Conservation (phyloP, 2,113 vertebrate species). For the Jaculus jaculus region DNA sequence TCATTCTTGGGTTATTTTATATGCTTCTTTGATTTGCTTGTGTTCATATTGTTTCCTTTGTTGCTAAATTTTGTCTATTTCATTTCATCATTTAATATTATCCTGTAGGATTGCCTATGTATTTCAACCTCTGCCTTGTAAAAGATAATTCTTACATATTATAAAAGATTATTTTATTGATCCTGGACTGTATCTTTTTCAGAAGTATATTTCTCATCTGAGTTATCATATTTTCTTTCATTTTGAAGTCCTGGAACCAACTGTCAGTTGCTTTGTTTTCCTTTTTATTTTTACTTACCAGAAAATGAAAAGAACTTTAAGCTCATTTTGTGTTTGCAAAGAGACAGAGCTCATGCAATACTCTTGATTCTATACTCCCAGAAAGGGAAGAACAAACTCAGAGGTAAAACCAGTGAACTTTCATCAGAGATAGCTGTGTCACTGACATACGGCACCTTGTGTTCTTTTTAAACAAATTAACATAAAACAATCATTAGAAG, state of each 20-base stretch:
- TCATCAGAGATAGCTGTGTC: no score
- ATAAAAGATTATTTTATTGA: not conserved
- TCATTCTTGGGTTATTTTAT: not conserved
- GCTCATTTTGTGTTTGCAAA: no score
- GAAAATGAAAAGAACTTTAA: not conserved
- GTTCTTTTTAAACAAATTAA: no score
- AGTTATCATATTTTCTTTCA: not conserved
- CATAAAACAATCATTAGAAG: no score
- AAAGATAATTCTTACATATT: no score
- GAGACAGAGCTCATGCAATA: no score
- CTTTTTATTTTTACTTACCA: not conserved
- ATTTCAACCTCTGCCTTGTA: no score
- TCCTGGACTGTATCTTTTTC: not conserved
- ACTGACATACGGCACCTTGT: no score
- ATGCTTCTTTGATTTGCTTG: not conserved
- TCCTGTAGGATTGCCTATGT: no score
- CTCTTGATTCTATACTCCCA: not conserved
- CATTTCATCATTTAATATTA: not conserved
- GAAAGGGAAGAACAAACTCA: not conserved
- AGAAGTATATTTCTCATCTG: not conserved
- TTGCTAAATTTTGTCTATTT: not conserved
- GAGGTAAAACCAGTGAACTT: no score
- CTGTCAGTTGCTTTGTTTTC: no score
- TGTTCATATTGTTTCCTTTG: not conserved
- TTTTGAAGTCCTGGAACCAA: no score